Percentiles rank a stretch among this genome's conserved stretches.
These are phyloP conservation scores for Ypsolopha scabrella DNA, from an alignment of 2,888 invertebrate genomes.

Conservation along the genomic window DNA sequence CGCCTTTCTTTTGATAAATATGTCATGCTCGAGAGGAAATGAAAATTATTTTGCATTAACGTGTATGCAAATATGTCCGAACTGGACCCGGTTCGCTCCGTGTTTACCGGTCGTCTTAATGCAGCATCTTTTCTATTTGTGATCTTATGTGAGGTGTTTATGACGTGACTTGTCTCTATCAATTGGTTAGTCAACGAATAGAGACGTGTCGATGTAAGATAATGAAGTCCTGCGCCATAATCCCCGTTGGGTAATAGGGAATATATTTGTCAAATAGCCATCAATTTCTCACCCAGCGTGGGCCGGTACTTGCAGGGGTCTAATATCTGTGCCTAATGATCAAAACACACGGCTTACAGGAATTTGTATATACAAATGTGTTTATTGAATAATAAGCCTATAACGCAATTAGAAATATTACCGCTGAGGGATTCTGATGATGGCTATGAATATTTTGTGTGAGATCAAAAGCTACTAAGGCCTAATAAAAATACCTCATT, in stretches of 20 bases:
- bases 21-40: not conserved
- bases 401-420: conserved; percentile 39
- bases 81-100: not conserved
- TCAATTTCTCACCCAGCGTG: conserved; percentile 57
- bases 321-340: conserved; percentile 52
- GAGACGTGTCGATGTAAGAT: conserved; percentile 23
- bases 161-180: conserved; percentile 7
- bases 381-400: conserved; percentile 50
- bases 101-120: conserved; percentile 5
- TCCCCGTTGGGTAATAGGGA: conserved; percentile 32
- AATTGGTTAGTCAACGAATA: conserved; percentile 8
- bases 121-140: conserved; percentile 2
- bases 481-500: not conserved
- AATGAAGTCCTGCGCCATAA: conserved; percentile 35
- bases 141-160: conserved; percentile 7
- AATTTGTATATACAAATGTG: conserved; percentile 45
- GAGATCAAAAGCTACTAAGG: not conserved
- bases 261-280: conserved; percentile 44
- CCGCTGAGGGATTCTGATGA: conserved; percentile 30
- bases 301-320: conserved; percentile 43
- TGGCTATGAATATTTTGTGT: conserved; percentile 26
- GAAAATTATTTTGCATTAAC: not conserved
- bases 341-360: conserved; percentile 44
- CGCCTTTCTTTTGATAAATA: not conserved
- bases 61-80: conserved; percentile 2